Evolutionary conservation across 2,113 vertebrate genomes (phyloP).

Genomic region (Phaethornis superciliosus): DNA sequence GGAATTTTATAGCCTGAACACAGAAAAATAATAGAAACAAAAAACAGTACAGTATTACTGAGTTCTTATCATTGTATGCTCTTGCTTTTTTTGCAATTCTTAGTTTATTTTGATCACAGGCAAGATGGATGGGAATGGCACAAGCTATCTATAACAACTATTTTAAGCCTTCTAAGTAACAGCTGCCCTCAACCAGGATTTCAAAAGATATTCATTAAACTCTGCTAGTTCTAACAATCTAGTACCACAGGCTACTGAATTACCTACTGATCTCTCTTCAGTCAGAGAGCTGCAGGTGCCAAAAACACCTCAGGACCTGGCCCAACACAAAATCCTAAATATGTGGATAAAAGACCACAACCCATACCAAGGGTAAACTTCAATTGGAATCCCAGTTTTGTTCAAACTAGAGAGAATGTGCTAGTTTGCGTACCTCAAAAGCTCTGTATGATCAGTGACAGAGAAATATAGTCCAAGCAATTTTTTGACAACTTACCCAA

Average conservation of each 20-base stretch:
- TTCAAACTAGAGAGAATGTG: background rate
- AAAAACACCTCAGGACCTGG: background rate
- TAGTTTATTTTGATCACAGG: conserved; percentile 18
- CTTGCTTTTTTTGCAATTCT: background rate
- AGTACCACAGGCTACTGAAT: background rate
- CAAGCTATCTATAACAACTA: background rate
- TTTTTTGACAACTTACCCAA: background rate
- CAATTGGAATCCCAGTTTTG: background rate
- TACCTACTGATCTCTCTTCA: background rate
- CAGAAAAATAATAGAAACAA: background rate
- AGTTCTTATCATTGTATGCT: background rate
- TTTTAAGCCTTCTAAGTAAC: conserved; percentile 10
- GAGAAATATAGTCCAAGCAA: background rate
- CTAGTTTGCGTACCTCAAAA: background rate
- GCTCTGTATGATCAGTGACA: background rate
- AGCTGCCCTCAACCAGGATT: conserved; percentile 2
- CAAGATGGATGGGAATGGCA: conserved; percentile 8
- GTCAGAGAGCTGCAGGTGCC: background rate
- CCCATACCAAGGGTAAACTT: background rate
- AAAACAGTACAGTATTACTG: background rate
- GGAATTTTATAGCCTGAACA: background rate
- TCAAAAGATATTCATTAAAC: background rate
- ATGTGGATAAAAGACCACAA: background rate
- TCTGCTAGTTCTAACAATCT: background rate
- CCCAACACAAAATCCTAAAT: background rate